Evolutionary conservation across 2,888 invertebrate species (phyloP).

Genomic region (Nipponacmea schrenckii): DNA sequence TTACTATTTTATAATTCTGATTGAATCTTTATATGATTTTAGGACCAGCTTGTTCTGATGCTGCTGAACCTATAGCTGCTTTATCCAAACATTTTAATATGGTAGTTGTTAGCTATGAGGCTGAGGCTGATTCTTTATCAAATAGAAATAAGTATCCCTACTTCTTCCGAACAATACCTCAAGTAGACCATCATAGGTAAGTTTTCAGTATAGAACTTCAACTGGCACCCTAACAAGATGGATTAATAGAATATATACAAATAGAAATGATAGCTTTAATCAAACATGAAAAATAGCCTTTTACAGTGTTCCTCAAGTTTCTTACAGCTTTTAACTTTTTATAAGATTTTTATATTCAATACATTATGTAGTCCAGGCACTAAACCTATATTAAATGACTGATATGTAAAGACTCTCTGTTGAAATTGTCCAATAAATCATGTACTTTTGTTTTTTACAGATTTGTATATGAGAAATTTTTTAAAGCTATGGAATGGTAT

Average conservation of each 20-base stretch:
- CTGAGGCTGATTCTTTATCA: constrained; percentile 80
- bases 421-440: too few relatives aligned
- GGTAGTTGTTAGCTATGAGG: constrained; percentile 81
- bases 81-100: constrained; percentile 80
- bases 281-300: too few relatives aligned
- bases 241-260: too few relatives aligned
- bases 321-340: too few relatives aligned
- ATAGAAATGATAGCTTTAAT: too few relatives aligned
- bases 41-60: constrained; percentile 84
- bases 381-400: too few relatives aligned
- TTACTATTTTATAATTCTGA: too few relatives aligned
- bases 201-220: constrained; percentile 23
- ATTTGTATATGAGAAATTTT: constrained; percentile 72
- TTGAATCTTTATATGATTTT: constrained; percentile 9
- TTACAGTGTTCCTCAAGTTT: too few relatives aligned
- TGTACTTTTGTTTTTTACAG: constrained; percentile 47
- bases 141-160: constrained; percentile 79
- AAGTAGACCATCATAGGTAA: constrained; percentile 78
- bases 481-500: constrained; percentile 72
- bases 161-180: constrained; percentile 83
- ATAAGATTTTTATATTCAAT: too few relatives aligned
- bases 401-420: too few relatives aligned
- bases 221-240: too few relatives aligned
- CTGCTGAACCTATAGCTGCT: constrained; percentile 82
- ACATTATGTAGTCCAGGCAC: too few relatives aligned